Evolutionary conservation across 2,888 invertebrate species (phyloP).

Genomic region (Trichogramma dendrolimi): DNA sequence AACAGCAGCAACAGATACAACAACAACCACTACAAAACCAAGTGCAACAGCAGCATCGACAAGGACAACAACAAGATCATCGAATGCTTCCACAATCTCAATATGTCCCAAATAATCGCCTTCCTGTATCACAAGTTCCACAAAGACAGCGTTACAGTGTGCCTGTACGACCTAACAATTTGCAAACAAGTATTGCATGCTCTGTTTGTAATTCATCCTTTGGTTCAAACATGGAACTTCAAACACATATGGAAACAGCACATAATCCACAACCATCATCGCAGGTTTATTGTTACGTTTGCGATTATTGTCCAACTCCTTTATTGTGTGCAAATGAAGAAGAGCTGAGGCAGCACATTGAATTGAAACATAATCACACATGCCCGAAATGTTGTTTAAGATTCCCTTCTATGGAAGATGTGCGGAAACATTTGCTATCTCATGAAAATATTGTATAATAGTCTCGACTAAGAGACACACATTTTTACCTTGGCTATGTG

Average conservation of each 20-base stretch:
- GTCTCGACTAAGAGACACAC: too few relatives aligned
- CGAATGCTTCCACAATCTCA: too few relatives aligned
- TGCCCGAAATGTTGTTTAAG: constrained; percentile 30
- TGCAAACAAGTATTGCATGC: not conserved
- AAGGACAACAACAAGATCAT: too few relatives aligned
- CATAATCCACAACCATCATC: not conserved
- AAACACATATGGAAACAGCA: constrained; percentile 9
- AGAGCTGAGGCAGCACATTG: constrained; percentile 25
- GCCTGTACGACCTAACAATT: not conserved
- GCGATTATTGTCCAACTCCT: constrained; percentile 28
- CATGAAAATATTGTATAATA: too few relatives aligned
- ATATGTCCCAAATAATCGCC: not conserved
- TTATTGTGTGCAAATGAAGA: constrained; percentile 13
- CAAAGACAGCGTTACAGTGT: constrained; percentile 16
- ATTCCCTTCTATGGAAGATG: constrained; percentile 11
- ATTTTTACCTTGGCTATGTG: too few relatives aligned
- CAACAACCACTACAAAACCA: constrained; percentile 3
- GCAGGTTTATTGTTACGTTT: constrained; percentile 27
- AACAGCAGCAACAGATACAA: not conserved
- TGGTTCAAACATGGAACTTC: constrained; percentile 7
- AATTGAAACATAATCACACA: constrained; percentile 23
- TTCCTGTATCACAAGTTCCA: constrained; percentile 15
- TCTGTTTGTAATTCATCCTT: constrained; percentile 7
- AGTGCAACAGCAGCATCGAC: too few relatives aligned
- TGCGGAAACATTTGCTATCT: constrained; percentile 6